Evolutionary conservation across 1,140 invertebrate genomes (phyloP), one percentile per base, ranked within the genome.

Genomic region (Drosophila mayri): DNA sequence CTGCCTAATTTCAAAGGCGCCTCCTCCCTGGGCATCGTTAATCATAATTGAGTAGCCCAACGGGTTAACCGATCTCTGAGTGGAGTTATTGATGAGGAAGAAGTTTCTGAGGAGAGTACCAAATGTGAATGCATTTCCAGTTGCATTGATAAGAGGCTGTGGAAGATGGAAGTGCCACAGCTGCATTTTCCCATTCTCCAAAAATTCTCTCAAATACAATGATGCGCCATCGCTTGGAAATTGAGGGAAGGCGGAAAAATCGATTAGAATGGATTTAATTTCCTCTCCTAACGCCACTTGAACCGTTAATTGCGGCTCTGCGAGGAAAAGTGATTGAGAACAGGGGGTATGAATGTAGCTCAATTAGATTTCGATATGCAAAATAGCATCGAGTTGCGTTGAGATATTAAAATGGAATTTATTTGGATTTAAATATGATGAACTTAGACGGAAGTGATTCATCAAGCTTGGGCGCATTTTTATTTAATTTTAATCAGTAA

Each of bases 11-110:
- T 75, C 68, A 60, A 81, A 77, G 55, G 64, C 71, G 76, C 64
- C 63, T 58, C 28, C 52, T 50, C 16, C 38, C 28, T 35, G 20
- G 59, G 58, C 35, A 64, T 87, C 84, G 84, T 87, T 88, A 88
- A 87, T 87, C 84, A 87, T 87, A 77, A 88, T 88, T 84, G 76
- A 76, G 65, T 50, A 44, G 47, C 58, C 61, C 54, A 88, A 83
- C 76, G 80, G 80, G 76, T 80, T 79, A 70, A 12, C 52, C 52
- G 41, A 77, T 70, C 28, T 49, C 35, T 11, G 44, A 65, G 22
- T 55, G 47, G 40, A 32, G 30, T 49, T 66, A 32, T 25, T 25
- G 65, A 32, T 66, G 64, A 18, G 59, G 4, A 64, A 37, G 32
- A 50, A 18, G 62, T 12, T 18, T 14, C 35, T 7, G 22, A 37